Percentiles rank a stretch among this genome's conserved stretches.
Conservation (phyloP, 2,113 vertebrate genomes). For the Hassar affinis region DNA sequence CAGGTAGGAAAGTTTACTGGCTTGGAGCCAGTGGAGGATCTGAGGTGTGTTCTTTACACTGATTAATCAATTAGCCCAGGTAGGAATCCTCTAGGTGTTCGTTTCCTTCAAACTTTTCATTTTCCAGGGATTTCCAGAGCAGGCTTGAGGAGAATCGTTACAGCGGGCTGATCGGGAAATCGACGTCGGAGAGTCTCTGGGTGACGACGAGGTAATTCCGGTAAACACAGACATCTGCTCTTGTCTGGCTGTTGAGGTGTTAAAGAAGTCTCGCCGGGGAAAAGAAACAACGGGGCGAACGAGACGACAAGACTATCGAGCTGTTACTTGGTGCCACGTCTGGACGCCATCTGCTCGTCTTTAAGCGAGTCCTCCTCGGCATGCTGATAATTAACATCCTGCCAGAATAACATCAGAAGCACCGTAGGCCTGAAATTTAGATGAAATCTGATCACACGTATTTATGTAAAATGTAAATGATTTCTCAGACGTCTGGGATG, state of each 20-base stretch:
- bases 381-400: slow-evolving; percentile 10
- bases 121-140: background rate
- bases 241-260: background rate
- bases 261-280: background rate
- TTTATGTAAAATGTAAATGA: too few relatives aligned
- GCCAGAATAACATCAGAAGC: background rate
- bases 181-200: background rate
- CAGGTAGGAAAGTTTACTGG: background rate
- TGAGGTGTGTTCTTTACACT: background rate
- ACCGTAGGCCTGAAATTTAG: background rate
- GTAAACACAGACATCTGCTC: slow-evolving; percentile 18
- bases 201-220: background rate
- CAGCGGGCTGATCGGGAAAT: background rate
- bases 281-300: background rate
- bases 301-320: background rate
- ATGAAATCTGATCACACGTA: too few relatives aligned
- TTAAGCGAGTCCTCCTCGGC: background rate
- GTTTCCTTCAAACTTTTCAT: background rate
- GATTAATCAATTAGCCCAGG: too few relatives aligned
- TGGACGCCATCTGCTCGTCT: slow-evolving; percentile 17
- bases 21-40: background rate
- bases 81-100: background rate
- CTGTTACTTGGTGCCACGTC: background rate
- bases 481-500: too few relatives aligned
- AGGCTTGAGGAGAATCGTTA: background rate